A percentile compares a stretch with the other conserved stretches of the same genome.
phyloP scores from a whole-genome alignment of 2,888 invertebrate genomes.

The Orthosia gracilis region DNA sequence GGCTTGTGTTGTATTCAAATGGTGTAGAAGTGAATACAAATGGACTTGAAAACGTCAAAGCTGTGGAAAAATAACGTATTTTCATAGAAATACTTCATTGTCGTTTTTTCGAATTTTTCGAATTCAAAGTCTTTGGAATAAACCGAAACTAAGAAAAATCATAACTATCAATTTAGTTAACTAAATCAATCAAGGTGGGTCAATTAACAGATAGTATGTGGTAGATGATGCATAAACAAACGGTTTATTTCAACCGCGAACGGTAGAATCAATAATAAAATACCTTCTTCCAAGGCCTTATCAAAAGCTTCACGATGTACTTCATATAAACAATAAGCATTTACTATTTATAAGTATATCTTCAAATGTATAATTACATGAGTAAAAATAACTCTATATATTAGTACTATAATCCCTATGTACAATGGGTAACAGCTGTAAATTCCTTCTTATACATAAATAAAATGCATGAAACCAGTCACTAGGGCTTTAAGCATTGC shows the following conservation, averaged over 20 bases:
- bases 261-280: slow-evolving; percentile 7
- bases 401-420: no score
- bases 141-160: no score
- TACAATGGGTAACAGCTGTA: neutral
- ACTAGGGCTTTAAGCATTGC: neutral
- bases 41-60: no score
- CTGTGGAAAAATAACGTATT: no score
- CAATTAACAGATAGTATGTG: neutral
- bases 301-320: neutral
- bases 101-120: no score
- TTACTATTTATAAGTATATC: neutral
- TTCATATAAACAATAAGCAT: slow-evolving; percentile 1
- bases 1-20: slow-evolving; percentile 22
- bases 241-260: neutral
- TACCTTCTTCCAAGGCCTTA: neutral
- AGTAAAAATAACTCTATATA: no score
- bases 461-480: slow-evolving; percentile 18
- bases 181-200: no score
- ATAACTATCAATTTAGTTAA: no score
- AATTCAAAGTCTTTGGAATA: no score
- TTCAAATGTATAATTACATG: no score
- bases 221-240: neutral
- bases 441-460: slow-evolving; percentile 14
- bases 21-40: neutral
- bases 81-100: no score